Conservation (phyloP, 2,797 vertebrate genomes). For the Bufotes viridis region DNA sequence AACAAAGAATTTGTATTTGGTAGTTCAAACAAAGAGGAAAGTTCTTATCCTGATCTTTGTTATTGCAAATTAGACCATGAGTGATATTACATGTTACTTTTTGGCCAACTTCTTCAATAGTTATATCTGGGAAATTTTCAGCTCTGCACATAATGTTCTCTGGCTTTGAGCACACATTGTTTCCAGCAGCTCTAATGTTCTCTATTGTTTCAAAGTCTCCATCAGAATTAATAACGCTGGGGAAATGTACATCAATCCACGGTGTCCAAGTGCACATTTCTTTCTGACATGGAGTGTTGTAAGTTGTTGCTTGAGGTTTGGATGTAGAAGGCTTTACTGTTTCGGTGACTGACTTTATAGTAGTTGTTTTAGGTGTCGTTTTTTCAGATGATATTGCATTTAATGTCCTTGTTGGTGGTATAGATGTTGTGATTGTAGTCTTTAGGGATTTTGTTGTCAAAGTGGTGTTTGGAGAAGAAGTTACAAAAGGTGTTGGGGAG, state of each 20-base stretch:
- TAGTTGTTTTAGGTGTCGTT: neutral
- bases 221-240: slow-evolving; percentile 50
- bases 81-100: slow-evolving; percentile 64
- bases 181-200: slow-evolving; percentile 65
- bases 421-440: slow-evolving; percentile 4
- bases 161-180: slow-evolving; percentile 68
- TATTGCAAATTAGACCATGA: slow-evolving; percentile 71
- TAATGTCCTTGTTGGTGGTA: neutral
- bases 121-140: slow-evolving; percentile 65
- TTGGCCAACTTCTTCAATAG: slow-evolving; percentile 67
- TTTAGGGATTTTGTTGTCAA: neutral
- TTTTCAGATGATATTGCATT: neutral
- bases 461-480: neutral
- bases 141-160: slow-evolving; percentile 72
- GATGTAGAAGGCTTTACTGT: neutral
- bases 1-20: slow-evolving; percentile 71
- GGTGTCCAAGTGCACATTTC: slow-evolving; percentile 70
- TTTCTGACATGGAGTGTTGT: slow-evolving; percentile 10
- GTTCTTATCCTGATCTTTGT: slow-evolving; percentile 69
- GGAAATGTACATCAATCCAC: slow-evolving; percentile 74
- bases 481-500: neutral
- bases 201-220: slow-evolving; percentile 76
- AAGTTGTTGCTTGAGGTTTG: neutral
- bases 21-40: slow-evolving; percentile 77
- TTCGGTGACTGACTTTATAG: neutral